Conservation (phyloP, 1,140 invertebrate genomes). For the silkworm (Bombyx mori) region ASM3026992v2 NC_085116.1:3013501-3014000, state of each 20-base stretch:
- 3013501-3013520: constrained; percentile 29
- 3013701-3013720: constrained; percentile 56
- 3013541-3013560: constrained; percentile 44
- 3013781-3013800: constrained; percentile 70
- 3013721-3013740: constrained; percentile 67
- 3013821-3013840: constrained; percentile 71
- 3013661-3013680: constrained; percentile 46
- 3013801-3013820: constrained; percentile 65
- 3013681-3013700: constrained; percentile 64
- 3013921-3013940: constrained; percentile 26
- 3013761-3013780: constrained; percentile 67
- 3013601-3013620: constrained; percentile 51
- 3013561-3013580: constrained; percentile 62
- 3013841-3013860: constrained; percentile 69
- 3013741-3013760: constrained; percentile 63
- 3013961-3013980: too few relatives aligned
- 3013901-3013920: constrained; percentile 11
- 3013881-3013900: constrained; percentile 30
- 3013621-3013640: constrained; percentile 40
- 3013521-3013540: constrained; percentile 38
- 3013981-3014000: not conserved
- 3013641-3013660: constrained; percentile 56
- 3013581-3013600: constrained; percentile 57
- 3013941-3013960: too few relatives aligned
- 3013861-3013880: constrained; percentile 68